Conservation (phyloP, 2,113 vertebrate species). For the Ivindomyrus marchei region DNA sequence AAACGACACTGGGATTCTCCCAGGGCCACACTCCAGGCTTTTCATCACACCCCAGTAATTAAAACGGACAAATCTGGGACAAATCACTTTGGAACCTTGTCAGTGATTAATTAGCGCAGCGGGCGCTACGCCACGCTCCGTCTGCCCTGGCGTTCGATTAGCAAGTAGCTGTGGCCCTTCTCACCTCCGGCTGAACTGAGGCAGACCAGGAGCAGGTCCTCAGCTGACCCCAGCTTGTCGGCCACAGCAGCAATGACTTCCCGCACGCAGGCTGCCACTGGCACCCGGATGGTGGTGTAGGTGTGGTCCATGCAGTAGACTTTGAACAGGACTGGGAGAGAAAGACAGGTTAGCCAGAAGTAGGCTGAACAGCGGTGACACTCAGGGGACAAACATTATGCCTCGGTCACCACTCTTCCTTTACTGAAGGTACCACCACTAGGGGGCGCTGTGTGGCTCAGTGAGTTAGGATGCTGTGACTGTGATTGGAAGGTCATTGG, state of each 20-base stretch:
- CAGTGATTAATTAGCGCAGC: slow-evolving; percentile 12
- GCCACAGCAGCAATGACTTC: slow-evolving; percentile 82
- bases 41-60: slow-evolving; percentile 11
- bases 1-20: slow-evolving; percentile 16
- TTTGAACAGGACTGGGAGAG: slow-evolving; percentile 83
- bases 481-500: not conserved
- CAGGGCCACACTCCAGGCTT: not conserved
- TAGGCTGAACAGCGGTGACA: not conserved
- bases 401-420: not conserved
- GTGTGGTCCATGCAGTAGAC: slow-evolving; percentile 95
- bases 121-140: not conserved
- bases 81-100: slow-evolving; percentile 25
- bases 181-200: slow-evolving; percentile 94
- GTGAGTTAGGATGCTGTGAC: not conserved
- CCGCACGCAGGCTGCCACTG: slow-evolving; percentile 77
- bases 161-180: slow-evolving; percentile 33
- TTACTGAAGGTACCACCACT: not conserved
- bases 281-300: slow-evolving; percentile 88
- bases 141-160: slow-evolving; percentile 31
- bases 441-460: not conserved
- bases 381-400: not conserved
- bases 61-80: not conserved
- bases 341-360: not conserved
- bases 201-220: slow-evolving; percentile 82
- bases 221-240: slow-evolving; percentile 88